Conservation (phyloP, 2,888 invertebrate genomes). For the Synanthedon andrenaeformis region DNA sequence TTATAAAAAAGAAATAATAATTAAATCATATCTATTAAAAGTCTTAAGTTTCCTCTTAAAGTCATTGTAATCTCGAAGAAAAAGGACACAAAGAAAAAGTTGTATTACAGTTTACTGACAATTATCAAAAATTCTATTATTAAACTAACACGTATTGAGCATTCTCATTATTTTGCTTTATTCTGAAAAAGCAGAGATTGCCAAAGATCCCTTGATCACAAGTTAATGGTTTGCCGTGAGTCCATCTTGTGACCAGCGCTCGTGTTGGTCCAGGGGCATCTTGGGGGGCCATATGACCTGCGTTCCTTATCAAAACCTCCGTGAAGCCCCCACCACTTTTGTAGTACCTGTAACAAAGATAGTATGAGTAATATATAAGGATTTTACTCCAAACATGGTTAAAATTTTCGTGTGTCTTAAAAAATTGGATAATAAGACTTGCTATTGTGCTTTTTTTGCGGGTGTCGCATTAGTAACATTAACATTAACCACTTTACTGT, state of each 20-base stretch:
- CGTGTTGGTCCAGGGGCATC: slow-evolving; percentile 69
- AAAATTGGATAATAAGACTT: too few relatives aligned
- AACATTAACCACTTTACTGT: too few relatives aligned
- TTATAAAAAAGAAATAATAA: too few relatives aligned
- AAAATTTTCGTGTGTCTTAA: too few relatives aligned
- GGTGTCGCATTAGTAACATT: too few relatives aligned
- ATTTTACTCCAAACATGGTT: too few relatives aligned
- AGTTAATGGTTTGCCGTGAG: slow-evolving; percentile 25
- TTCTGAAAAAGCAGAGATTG: neutral
- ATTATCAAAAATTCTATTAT: neutral
- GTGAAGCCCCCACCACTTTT: slow-evolving; percentile 66
- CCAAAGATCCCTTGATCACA: slow-evolving; percentile 1
- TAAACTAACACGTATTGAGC: neutral
- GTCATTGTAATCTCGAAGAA: too few relatives aligned
- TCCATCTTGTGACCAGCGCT: slow-evolving; percentile 70
- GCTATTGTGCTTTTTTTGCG: too few relatives aligned
- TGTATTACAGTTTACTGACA: too few relatives aligned
- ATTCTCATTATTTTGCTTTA: neutral
- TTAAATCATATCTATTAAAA: too few relatives aligned
- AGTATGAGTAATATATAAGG: neutral
- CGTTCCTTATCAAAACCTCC: slow-evolving; percentile 70
- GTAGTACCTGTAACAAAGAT: slow-evolving; percentile 46
- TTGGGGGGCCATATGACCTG: slow-evolving; percentile 75
- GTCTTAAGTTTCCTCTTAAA: too few relatives aligned
- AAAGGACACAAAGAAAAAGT: too few relatives aligned